These are phyloP conservation scores for Aeoliscus strigatus DNA, from an alignment of 2,797 vertebrate species.

Conservation along the genomic window DNA sequence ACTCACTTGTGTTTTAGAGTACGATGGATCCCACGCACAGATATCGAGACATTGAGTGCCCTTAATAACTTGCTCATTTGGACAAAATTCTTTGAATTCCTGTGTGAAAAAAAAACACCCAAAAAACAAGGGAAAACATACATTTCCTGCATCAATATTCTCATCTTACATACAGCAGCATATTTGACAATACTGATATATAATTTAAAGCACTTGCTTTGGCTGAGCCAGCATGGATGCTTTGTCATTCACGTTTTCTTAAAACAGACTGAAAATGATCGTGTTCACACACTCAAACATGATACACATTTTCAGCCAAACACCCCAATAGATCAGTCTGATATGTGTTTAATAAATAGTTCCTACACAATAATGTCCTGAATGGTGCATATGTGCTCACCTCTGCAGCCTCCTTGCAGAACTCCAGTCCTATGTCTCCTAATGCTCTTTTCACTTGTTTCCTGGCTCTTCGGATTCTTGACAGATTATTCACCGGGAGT, in stretches of 20 bases:
- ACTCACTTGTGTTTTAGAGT: conserved; percentile 94
- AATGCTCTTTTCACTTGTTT: conserved; percentile 96
- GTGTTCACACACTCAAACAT: too few relatives aligned
- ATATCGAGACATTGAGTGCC: conserved; percentile 87
- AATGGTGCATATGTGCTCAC: conserved; percentile 69
- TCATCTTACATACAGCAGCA: not conserved
- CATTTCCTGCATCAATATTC: not conserved
- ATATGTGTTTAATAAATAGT: too few relatives aligned
- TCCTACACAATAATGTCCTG: too few relatives aligned
- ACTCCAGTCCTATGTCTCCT: conserved; percentile 96
- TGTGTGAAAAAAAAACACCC: conserved; percentile 47
- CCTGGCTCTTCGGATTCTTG: conserved; percentile 95
- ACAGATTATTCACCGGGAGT: conserved; percentile 97
- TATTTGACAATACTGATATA: not conserved
- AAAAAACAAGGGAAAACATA: too few relatives aligned
- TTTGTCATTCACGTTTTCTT: not conserved
- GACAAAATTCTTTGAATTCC: conserved; percentile 96
- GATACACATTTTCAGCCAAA: too few relatives aligned
- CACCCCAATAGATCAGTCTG: too few relatives aligned
- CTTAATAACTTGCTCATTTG: conserved; percentile 91
- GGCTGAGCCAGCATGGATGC: not conserved
- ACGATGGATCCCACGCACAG: conserved; percentile 91
- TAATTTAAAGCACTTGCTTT: too few relatives aligned
- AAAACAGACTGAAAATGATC: too few relatives aligned
- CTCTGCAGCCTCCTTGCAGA: conserved; percentile 93